Conservation (phyloP, 2,797 vertebrate genomes). For the Kryptolebias ocellatus region DNA sequence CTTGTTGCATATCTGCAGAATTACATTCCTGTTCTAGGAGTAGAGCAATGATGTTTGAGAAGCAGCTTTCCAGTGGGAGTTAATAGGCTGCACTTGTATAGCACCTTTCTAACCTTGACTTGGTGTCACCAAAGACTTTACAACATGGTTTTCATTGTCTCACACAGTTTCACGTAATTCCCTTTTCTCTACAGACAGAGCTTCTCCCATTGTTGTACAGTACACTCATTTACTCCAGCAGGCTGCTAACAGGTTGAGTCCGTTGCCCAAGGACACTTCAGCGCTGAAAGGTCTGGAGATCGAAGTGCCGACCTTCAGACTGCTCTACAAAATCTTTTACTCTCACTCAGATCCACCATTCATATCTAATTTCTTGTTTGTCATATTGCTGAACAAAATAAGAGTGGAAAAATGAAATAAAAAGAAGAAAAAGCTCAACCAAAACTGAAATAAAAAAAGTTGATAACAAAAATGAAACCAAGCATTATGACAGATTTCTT, state of each 20-base stretch:
- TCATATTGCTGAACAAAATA: background rate
- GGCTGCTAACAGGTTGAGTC: background rate
- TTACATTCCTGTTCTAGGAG: background rate
- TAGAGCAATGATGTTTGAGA: background rate
- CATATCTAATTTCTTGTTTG: background rate
- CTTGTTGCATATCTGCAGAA: background rate
- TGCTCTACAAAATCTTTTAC: background rate
- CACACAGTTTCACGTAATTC: background rate
- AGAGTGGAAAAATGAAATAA: background rate
- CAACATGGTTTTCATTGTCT: background rate
- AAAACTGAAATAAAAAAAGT: background rate
- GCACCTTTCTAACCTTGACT: background rate
- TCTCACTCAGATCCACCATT: slow-evolving; percentile 1
- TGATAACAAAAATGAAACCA: no score
- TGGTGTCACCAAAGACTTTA: background rate
- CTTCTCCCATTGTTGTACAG: background rate
- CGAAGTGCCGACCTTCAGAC: background rate
- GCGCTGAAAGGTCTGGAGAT: background rate
- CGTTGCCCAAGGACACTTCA: background rate
- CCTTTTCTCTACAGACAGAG: background rate
- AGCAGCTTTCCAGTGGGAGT: no score
- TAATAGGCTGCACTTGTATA: background rate
- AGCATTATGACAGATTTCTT: no score
- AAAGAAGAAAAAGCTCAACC: background rate
- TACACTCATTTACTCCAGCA: background rate